Percentiles rank a stretch among this genome's conserved stretches.
phyloP scores from a whole-genome alignment of 2,888 invertebrate species.

The Rutpela maculata region DNA sequence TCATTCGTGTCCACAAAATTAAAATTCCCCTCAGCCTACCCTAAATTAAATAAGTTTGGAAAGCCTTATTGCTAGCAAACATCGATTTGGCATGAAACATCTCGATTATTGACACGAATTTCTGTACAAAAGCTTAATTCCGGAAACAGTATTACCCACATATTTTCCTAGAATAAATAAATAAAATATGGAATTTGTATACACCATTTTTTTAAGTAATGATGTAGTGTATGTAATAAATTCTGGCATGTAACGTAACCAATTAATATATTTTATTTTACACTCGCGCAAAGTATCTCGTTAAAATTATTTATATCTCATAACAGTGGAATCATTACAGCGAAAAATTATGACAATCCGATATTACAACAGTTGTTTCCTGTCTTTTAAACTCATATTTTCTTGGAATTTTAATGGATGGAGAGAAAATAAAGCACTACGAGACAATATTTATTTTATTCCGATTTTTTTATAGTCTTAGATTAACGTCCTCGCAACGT shows the following conservation, averaged over 20 bases:
- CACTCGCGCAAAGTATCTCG: conserved; percentile 25
- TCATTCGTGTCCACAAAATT: too few species aligned
- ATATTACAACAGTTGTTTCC: neutral
- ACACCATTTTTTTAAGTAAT: neutral
- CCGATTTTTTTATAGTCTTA: too few species aligned
- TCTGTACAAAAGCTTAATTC: neutral
- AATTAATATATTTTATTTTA: conserved; percentile 35
- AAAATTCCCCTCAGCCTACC: too few species aligned
- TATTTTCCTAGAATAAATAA: neutral
- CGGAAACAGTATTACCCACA: too few species aligned
- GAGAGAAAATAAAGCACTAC: too few species aligned
- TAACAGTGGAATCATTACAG: conserved; percentile 24
- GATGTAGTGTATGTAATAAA: neutral
- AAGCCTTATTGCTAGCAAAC: too few species aligned
- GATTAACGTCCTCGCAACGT: too few species aligned
- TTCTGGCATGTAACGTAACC: conserved; percentile 26
- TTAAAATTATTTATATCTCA: conserved; percentile 35
- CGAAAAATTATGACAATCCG: conserved; percentile 29
- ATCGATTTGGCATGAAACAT: too few species aligned
- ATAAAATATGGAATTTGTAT: neutral
- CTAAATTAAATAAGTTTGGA: too few species aligned
- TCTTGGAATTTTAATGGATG: too few species aligned
- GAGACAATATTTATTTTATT: too few species aligned
- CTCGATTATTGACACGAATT: neutral
- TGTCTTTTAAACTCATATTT: too few species aligned